phyloP scores from a whole-genome alignment of 1,140 invertebrate genomes.

The Drosophila ananassae region DNA sequence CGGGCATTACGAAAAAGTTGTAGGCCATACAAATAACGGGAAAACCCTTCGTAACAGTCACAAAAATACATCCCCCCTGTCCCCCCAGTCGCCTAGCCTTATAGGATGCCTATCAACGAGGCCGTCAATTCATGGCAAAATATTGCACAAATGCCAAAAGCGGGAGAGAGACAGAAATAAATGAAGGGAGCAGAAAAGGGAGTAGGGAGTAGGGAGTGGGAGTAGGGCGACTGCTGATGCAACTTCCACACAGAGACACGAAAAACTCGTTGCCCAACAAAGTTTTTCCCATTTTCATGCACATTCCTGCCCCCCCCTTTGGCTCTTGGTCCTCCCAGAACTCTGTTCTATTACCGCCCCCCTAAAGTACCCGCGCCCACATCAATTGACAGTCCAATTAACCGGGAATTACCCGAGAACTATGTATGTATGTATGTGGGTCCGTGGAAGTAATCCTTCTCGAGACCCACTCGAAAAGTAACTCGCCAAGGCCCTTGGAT shows the following conservation, averaged over 20 bases:
- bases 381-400: slow-evolving; percentile 54
- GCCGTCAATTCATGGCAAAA: slow-evolving; percentile 62
- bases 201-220: not conserved
- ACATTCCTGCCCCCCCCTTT: not conserved
- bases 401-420: slow-evolving; percentile 45
- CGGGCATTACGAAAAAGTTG: slow-evolving; percentile 45
- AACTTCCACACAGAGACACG: slow-evolving; percentile 11
- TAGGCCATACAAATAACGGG: slow-evolving; percentile 49
- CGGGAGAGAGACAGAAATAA: slow-evolving; percentile 2
- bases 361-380: slow-evolving; percentile 1
- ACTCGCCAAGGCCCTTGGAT: slow-evolving; percentile 10
- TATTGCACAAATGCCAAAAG: slow-evolving; percentile 51
- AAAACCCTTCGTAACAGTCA: not conserved
- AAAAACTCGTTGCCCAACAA: slow-evolving; percentile 43
- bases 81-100: too few relatives aligned
- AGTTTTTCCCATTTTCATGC: slow-evolving; percentile 18
- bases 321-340: too few relatives aligned
- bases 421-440: slow-evolving; percentile 32
- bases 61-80: not conserved
- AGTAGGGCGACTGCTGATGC: not conserved
- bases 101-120: slow-evolving; percentile 36
- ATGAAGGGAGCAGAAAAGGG: not conserved
- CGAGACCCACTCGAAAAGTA: slow-evolving; percentile 31
- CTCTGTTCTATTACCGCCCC: not conserved
- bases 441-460: slow-evolving; percentile 44